Evolutionary conservation across 2,888 invertebrate species (phyloP).

Genomic region (Trachelus troglodyta): DNA sequence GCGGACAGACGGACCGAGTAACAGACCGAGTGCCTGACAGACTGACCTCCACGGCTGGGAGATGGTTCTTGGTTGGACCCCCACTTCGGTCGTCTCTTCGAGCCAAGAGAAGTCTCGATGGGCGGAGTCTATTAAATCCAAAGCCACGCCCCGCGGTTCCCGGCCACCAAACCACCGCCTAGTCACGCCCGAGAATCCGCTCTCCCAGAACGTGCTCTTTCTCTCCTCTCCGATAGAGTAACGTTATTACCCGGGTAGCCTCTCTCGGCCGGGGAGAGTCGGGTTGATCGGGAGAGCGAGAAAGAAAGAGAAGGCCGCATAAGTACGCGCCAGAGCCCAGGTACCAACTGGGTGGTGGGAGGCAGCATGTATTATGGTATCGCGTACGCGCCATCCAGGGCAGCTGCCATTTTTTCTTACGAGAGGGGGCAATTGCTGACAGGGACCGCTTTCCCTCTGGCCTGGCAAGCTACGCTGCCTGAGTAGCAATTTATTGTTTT

Average conservation of each 20-base stretch:
- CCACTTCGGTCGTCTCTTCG: slow-evolving; percentile 33
- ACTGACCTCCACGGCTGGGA: slow-evolving; percentile 63
- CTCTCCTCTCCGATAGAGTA: slow-evolving; percentile 6
- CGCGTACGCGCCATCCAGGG: slow-evolving; percentile 66
- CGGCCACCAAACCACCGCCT: slow-evolving; percentile 5
- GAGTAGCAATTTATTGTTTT: slow-evolving; percentile 63
- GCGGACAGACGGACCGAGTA: slow-evolving; percentile 60
- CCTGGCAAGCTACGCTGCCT: slow-evolving; percentile 34
- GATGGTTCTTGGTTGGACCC: slow-evolving; percentile 59
- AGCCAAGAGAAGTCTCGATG: slow-evolving; percentile 10
- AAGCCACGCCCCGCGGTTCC: slow-evolving; percentile 2
- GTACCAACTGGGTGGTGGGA: slow-evolving; percentile 30
- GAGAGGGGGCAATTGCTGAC: slow-evolving; percentile 61
- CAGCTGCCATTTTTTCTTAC: slow-evolving; percentile 69
- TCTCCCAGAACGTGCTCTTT: slow-evolving; percentile 9
- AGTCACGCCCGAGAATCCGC: background rate
- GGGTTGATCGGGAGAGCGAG: background rate
- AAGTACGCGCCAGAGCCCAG: background rate
- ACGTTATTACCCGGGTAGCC: background rate
- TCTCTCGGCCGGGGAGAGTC: background rate
- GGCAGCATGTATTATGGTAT: slow-evolving; percentile 42
- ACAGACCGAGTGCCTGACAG: slow-evolving; percentile 65
- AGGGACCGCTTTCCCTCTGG: slow-evolving; percentile 59
- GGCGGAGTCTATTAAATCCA: slow-evolving; percentile 4
- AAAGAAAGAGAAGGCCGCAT: background rate